These are phyloP conservation scores for Patella vulgata DNA, from an alignment of 1,140 invertebrate species.

Conservation along the genomic window DNA sequence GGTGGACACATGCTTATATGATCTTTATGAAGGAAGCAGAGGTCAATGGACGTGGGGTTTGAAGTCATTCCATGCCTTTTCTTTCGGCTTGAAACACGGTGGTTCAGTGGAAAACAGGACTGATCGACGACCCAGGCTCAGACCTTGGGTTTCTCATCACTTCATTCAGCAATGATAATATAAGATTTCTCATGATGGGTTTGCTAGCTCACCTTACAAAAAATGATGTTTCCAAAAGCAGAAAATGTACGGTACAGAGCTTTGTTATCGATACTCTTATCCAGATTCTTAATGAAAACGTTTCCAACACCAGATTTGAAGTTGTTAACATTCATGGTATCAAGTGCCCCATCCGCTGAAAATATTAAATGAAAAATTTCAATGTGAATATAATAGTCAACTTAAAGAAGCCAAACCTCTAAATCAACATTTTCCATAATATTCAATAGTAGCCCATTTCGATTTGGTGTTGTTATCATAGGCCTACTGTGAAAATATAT, in stretches of 20 bases:
- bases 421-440: no score
- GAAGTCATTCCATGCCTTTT: no score
- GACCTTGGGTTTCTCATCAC: no score
- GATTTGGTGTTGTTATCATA: no score
- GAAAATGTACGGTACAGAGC: constrained; percentile 99
- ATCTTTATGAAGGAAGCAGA: neutral
- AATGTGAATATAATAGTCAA: neutral
- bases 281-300: constrained; percentile 99
- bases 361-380: constrained; percentile 18
- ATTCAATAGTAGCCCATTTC: neutral
- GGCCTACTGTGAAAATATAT: no score
- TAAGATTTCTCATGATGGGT: no score
- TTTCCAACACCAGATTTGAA: constrained; percentile 99
- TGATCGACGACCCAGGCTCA: no score
- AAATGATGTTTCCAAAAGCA: constrained; percentile 98
- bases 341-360: constrained; percentile 95
- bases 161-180: no score
- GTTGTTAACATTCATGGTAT: constrained; percentile 99
- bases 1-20: neutral
- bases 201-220: constrained; percentile 83
- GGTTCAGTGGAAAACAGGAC: no score
- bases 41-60: no score
- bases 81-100: no score
- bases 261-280: constrained; percentile 99
- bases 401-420: no score